Conservation (phyloP, 2,888 invertebrate species). For the Malthinus flaveolus region DNA sequence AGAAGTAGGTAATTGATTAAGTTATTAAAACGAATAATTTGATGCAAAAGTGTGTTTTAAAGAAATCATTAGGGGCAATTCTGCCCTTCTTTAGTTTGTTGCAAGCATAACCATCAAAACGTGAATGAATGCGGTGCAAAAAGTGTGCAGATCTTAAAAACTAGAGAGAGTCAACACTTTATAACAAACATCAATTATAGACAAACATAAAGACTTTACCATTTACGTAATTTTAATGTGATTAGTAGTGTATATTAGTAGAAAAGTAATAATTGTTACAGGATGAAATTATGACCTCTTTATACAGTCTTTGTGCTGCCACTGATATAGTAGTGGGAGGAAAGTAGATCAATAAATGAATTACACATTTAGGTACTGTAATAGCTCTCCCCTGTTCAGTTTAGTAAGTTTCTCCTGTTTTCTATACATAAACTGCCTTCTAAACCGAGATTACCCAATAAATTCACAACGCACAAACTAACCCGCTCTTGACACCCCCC, state of each 20-base stretch:
- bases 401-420: conserved; percentile 13
- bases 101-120: conserved; percentile 2
- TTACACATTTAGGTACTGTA: conserved; percentile 50
- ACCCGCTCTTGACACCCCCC: too few relatives aligned
- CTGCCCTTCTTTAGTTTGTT: background rate
- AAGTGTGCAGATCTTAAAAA: conserved; percentile 10
- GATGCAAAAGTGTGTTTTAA: too few relatives aligned
- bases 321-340: conserved; percentile 41
- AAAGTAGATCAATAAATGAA: conserved; percentile 57
- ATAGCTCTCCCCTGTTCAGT: conserved; percentile 35
- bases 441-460: background rate
- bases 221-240: conserved; percentile 18
- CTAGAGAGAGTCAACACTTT: conserved; percentile 8
- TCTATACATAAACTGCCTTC: conserved; percentile 10
- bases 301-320: conserved; percentile 40
- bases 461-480: background rate
- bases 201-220: conserved; percentile 17
- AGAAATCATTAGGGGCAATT: too few relatives aligned
- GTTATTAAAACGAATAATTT: too few relatives aligned
- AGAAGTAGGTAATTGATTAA: too few relatives aligned
- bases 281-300: conserved; percentile 39
- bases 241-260: conserved; percentile 11
- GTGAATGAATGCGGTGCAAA: background rate
- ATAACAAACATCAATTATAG: conserved; percentile 1
- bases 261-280: conserved; percentile 24